phyloP scores from a whole-genome alignment of 2,797 vertebrate species.

The Takifugu rubripes region DNA sequence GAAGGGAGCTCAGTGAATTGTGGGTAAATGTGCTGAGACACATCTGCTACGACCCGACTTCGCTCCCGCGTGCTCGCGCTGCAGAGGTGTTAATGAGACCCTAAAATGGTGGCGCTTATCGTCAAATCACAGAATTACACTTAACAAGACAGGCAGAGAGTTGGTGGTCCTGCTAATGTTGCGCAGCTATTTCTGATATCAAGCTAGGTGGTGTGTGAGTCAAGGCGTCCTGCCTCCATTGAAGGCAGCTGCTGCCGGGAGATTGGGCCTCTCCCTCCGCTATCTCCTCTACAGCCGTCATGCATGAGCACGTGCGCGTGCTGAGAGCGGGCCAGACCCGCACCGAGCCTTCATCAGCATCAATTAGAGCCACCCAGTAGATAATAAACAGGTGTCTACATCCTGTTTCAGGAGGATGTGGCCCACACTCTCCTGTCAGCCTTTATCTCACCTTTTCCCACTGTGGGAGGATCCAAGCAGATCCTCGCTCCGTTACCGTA shows the following conservation, averaged over 20 bases:
- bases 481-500: not conserved
- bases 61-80: conserved; percentile 23
- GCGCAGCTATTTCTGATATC: not conserved
- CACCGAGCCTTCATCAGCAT: conserved; percentile 37
- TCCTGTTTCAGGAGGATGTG: conserved; percentile 9
- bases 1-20: conserved; percentile 13
- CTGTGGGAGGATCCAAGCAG: not conserved
- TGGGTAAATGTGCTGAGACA: conserved; percentile 13
- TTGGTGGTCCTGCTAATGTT: conserved; percentile 29
- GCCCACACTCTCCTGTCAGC: not conserved
- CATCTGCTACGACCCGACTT: not conserved
- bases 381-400: conserved; percentile 33
- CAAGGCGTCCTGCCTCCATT: too few relatives aligned
- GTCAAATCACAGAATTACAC: conserved; percentile 19
- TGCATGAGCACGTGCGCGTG: conserved; percentile 1
- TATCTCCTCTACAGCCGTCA: conserved; percentile 34
- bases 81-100: conserved; percentile 48
- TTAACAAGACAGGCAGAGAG: conserved; percentile 1
- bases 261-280: conserved; percentile 51
- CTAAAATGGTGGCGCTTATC: conserved; percentile 10
- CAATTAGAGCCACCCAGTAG: conserved; percentile 50
- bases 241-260: conserved; percentile 35
- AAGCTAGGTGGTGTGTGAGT: too few relatives aligned
- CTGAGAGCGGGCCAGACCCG: conserved; percentile 18
- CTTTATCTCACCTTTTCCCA: not conserved